phyloP scores from a whole-genome alignment of 23 tunicate genomes.

The Ascidia mentula region DNA sequence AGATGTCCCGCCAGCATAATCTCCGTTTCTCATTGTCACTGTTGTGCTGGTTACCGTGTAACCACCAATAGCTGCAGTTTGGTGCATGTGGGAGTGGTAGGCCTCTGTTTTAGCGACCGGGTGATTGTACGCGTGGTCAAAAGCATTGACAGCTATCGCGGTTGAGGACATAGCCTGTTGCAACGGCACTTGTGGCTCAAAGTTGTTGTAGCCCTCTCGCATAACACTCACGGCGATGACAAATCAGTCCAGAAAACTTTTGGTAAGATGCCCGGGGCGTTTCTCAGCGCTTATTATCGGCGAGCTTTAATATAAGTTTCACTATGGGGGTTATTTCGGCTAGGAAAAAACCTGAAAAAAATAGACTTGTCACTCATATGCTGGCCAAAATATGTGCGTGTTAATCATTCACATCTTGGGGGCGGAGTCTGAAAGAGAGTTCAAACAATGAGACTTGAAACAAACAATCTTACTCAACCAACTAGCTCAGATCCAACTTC shows the following conservation, averaged over 20 bases:
- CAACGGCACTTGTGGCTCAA: background rate
- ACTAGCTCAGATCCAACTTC: too few species aligned
- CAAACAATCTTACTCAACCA: too few species aligned
- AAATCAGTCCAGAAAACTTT: background rate
- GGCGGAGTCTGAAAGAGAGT: too few species aligned
- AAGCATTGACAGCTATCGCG: background rate
- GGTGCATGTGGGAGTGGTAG: background rate
- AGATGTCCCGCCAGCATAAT: background rate
- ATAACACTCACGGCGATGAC: background rate
- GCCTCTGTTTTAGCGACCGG: background rate
- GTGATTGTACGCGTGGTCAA: background rate
- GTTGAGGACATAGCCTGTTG: background rate
- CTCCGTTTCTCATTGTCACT: background rate
- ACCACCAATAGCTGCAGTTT: background rate
- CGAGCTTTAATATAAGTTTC: background rate
- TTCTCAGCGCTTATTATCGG: background rate
- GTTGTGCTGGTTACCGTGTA: background rate
- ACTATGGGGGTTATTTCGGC: too few species aligned
- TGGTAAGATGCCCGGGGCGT: background rate
- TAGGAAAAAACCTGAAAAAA: too few species aligned
- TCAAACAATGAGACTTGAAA: too few species aligned
- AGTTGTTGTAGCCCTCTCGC: constrained; percentile 1
- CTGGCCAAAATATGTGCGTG: too few species aligned
- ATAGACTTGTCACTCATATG: too few species aligned
- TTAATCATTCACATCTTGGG: too few species aligned